Evolutionary conservation across 2,113 vertebrate genomes (phyloP).

Genomic region (Irena cyanogastra): DNA sequence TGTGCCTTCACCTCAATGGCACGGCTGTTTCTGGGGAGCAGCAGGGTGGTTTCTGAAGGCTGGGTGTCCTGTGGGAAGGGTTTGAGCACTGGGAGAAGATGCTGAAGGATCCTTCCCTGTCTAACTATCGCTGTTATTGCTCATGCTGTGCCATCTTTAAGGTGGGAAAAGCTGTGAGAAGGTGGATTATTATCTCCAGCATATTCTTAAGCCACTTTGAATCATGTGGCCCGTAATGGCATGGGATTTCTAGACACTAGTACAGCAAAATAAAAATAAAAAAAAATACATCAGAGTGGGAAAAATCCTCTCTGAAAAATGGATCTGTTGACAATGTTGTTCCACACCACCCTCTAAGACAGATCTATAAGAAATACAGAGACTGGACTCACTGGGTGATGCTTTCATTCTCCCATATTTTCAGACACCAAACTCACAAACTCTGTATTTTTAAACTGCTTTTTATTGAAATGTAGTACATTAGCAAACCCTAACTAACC

Average conservation of each 20-base stretch:
- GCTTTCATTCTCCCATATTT: not conserved
- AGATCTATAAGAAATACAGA: not conserved
- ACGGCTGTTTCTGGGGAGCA: not conserved
- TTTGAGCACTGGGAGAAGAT: not conserved
- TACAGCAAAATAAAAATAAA: not conserved
- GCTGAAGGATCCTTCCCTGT: not conserved
- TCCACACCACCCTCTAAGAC: not conserved
- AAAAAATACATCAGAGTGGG: not conserved
- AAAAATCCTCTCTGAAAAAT: not conserved
- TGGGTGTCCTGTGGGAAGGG: not conserved
- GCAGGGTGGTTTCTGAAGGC: not conserved
- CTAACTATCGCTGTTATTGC: not conserved
- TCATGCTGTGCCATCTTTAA: not conserved
- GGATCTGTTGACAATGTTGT: not conserved
- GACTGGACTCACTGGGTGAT: not conserved
- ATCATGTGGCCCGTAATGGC: not conserved
- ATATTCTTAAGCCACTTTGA: not conserved
- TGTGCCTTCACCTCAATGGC: not conserved
- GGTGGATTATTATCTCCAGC: not conserved
- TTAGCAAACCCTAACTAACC: constrained; percentile 71
- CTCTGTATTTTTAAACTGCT: constrained; percentile 33
- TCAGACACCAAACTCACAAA: not conserved
- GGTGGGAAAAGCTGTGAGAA: not conserved
- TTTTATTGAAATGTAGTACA: constrained; percentile 81
- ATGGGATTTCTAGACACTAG: not conserved